Evolutionary conservation across 2,797 vertebrate genomes (phyloP).

Genomic region (Tauraco hartlaubi): DNA sequence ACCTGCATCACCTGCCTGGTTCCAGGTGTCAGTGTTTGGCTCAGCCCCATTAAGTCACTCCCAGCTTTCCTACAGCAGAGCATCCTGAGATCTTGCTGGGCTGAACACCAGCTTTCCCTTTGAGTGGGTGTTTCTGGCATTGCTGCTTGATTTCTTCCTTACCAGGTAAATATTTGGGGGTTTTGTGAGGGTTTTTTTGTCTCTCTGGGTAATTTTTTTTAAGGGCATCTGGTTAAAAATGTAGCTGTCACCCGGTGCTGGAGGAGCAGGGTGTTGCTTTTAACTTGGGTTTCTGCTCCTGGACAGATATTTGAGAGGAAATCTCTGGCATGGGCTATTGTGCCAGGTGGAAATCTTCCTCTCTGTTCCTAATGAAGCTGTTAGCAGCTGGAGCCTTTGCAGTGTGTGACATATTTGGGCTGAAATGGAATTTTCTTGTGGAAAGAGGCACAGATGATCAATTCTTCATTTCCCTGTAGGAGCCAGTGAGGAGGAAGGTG

Average conservation of each 20-base stretch:
- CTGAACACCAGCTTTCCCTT: background rate
- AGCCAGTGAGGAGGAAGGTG: background rate
- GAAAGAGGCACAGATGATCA: background rate
- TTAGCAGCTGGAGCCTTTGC: background rate
- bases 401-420: background rate
- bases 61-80: background rate
- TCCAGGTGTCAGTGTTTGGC: background rate
- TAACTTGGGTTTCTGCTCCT: background rate
- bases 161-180: background rate
- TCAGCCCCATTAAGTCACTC: background rate
- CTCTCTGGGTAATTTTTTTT: background rate
- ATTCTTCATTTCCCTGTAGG: background rate
- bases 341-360: rapidly evolving
- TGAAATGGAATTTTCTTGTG: background rate
- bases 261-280: background rate
- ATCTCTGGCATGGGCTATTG: rapidly evolving
- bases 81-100: background rate
- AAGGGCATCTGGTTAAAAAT: background rate
- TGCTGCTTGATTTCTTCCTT: rapidly evolving
- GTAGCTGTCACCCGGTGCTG: background rate
- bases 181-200: background rate
- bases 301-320: background rate
- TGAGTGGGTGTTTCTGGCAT: rapidly evolving
- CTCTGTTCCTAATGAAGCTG: background rate
- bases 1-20: rapidly evolving